Base-by-base conservation (phyloP, 2,797 vertebrate genomes). In the Helarctos malayanus region DNA sequence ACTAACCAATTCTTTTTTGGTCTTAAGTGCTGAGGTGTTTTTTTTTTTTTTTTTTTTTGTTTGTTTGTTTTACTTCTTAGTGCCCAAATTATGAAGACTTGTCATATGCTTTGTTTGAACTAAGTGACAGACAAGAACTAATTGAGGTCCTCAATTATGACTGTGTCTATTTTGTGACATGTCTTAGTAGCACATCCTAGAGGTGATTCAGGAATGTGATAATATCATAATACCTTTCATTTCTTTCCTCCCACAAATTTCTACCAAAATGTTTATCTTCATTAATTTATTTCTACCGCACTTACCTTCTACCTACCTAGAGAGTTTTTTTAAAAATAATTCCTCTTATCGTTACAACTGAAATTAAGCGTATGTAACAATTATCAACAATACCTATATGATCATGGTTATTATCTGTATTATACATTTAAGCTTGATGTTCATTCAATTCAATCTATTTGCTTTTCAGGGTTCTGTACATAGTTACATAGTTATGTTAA, bases 401-500 rank as follows among this genome's bases (percentile, higher is more conserved):
- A 32, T 59, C 54, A 87, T 94, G 32, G 23, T 81, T 92, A 78
- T 61, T 81, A 68, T 78, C 45, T 78, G 12, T 61, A 19, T 82
- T 94, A 76, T 57, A 35, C 25, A 52, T 49, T 95, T 90, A 52
- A 71, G 23, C 4, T 91, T 52, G 35, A 57, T 76, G n/a, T 87
- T 95, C 54, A 65, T 80, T 89, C 59, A 83, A 13, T 89, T 73
- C n/a, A 96, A 1, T 75, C 10, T 85, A 82, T n/a, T 54, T 94
- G 29, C 18, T 81, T 85, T 94, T 94, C 3, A 57, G 82, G 47
- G 15, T 12, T 59, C 13, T 35, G 32, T 16, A 69, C 38, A 79
- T 71, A 78, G 49, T 54, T 80, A 29, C 2, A 49, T 49, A n/a
- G 16, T 35, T 45, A 23, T 52, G 11, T 56, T 94, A 92, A 78